phyloP scores from a whole-genome alignment of 2,113 vertebrate species.

The Grallaria varia region DNA sequence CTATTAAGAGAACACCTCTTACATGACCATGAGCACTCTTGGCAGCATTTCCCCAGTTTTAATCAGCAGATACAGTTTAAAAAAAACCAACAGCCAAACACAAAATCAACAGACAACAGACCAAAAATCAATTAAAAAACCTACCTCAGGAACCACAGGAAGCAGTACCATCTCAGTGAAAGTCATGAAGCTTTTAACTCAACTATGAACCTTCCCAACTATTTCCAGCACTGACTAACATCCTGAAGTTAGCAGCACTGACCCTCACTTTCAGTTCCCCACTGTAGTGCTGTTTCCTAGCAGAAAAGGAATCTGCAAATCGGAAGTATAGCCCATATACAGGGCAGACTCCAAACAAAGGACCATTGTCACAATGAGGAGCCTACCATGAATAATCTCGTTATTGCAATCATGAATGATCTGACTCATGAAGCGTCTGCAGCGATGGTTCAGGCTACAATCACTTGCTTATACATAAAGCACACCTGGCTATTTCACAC shows the following conservation, averaged over 20 bases:
- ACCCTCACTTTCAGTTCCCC: background rate
- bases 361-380: background rate
- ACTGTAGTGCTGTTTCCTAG: background rate
- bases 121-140: background rate
- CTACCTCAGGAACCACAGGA: background rate
- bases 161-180: background rate
- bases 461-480: background rate
- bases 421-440: background rate
- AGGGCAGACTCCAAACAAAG: background rate
- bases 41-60: background rate
- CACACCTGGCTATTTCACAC: background rate
- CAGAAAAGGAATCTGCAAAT: background rate
- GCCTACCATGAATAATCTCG: background rate
- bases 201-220: background rate
- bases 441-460: background rate
- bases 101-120: background rate
- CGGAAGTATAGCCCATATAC: background rate
- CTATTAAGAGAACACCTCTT: background rate
- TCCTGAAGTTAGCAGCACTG: background rate
- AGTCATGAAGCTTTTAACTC: background rate
- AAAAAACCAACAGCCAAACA: background rate
- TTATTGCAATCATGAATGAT: background rate
- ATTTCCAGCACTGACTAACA: conserved; percentile 26
- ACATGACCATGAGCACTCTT: background rate
- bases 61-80: background rate